A percentile compares a stretch with the other conserved stretches of the same genome.
Evolutionary conservation across 2,888 invertebrate species (phyloP).

Genomic region (Calameuta idolon): DNA sequence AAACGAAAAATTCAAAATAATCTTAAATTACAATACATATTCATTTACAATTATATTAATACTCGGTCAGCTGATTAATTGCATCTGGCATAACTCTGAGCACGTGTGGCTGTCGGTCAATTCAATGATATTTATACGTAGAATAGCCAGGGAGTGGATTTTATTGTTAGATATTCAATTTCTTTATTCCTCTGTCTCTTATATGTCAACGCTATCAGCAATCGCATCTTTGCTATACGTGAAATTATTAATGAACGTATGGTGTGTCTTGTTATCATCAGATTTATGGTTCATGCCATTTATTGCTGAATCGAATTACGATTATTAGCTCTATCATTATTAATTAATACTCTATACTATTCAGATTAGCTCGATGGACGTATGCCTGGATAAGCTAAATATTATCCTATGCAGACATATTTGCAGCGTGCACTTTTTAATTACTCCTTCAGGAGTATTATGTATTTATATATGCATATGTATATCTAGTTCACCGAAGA

Average conservation of each 20-base stretch:
- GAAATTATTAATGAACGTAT: background rate
- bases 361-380: background rate
- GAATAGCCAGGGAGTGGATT: background rate
- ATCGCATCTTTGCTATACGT: background rate
- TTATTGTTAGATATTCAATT: background rate
- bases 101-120: background rate
- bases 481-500: slow-evolving; percentile 17
- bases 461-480: background rate
- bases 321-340: background rate
- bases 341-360: background rate
- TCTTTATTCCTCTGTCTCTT: background rate
- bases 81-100: background rate
- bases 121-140: background rate
- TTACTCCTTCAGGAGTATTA: background rate
- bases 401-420: background rate
- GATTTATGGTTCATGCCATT: background rate
- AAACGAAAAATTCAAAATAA: slow-evolving; percentile 9
- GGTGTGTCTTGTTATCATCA: background rate
- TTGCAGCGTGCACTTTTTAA: background rate
- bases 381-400: background rate
- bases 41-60: background rate
- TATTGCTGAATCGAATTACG: background rate
- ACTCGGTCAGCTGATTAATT: background rate
- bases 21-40: background rate
- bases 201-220: background rate